Evolutionary conservation across 2,113 vertebrate species (phyloP).

Genomic region (Epinephelus lanceolatus): DNA sequence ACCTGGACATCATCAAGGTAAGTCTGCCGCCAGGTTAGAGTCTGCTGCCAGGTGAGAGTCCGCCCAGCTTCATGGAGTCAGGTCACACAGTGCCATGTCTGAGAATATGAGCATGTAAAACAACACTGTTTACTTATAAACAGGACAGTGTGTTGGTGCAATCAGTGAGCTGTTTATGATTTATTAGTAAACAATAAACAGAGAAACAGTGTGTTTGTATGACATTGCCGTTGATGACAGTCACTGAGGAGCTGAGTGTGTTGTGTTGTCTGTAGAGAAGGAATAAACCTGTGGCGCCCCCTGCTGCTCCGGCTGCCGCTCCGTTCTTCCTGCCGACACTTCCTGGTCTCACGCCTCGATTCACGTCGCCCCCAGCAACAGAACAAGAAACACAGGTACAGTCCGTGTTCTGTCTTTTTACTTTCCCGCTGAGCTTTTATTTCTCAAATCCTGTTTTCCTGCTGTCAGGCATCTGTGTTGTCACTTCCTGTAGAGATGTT

Average conservation of each 20-base stretch:
- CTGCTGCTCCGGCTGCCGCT: slow-evolving; percentile 88
- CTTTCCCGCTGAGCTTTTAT: background rate
- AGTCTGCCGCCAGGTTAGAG: background rate
- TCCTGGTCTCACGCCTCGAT: slow-evolving; percentile 92
- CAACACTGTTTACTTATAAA: too few relatives aligned
- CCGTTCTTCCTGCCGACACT: slow-evolving; percentile 97
- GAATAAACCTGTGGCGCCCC: slow-evolving; percentile 93
- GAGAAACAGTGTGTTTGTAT: too few relatives aligned
- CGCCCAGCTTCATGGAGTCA: background rate
- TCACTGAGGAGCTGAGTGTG: background rate
- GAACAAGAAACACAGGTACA: slow-evolving; percentile 48
- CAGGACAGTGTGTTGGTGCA: too few relatives aligned
- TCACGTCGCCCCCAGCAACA: slow-evolving; percentile 69
- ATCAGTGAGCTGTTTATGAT: too few relatives aligned
- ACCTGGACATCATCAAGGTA: slow-evolving; percentile 95
- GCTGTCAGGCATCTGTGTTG: too few relatives aligned
- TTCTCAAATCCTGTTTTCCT: background rate
- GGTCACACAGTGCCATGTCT: too few relatives aligned
- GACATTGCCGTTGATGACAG: too few relatives aligned
- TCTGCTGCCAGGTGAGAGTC: too few relatives aligned
- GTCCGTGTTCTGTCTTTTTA: too few relatives aligned
- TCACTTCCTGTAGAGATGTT: background rate
- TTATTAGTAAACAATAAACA: too few relatives aligned
- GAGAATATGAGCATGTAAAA: too few relatives aligned
- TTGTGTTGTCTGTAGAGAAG: slow-evolving; percentile 85